phyloP scores from a whole-genome alignment of 2,797 vertebrate genomes.

The Muraenolepis orangiensis region DNA sequence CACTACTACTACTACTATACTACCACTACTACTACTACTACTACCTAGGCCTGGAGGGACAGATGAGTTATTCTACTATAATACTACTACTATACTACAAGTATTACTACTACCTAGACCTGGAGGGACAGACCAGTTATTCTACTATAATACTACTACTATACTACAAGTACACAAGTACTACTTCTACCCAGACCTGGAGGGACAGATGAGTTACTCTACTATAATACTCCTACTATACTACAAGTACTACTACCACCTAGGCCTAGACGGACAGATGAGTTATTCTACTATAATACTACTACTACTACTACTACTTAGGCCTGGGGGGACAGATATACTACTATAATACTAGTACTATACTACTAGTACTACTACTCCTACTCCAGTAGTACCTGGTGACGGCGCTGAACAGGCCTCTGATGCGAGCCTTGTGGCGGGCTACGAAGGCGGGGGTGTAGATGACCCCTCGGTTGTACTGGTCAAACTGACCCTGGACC shows the following conservation, averaged over 20 bases:
- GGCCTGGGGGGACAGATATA: too few species aligned
- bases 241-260: too few species aligned
- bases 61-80: not conserved
- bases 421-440: conserved; percentile 87
- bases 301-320: too few species aligned
- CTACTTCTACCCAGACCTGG: conserved; percentile 78
- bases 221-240: too few species aligned
- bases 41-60: conserved; percentile 80
- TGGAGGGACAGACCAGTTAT: conserved; percentile 41
- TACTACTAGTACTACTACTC: too few species aligned
- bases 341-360: too few species aligned
- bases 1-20: too few species aligned
- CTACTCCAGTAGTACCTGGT: conserved; percentile 76
- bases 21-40: too few species aligned
- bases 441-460: conserved; percentile 90
- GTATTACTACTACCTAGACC: conserved; percentile 75
- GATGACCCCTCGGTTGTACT: conserved; percentile 87
- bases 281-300: too few species aligned
- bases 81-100: not conserved
- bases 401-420: conserved; percentile 90
- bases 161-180: not conserved
- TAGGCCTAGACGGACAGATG: too few species aligned
- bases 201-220: conserved; percentile 13
- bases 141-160: too few species aligned
- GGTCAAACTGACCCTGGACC: conserved; percentile 88